These are phyloP conservation scores for Mirza zaza DNA, from an alignment of 2,113 vertebrate genomes.

Conservation along the genomic window DNA sequence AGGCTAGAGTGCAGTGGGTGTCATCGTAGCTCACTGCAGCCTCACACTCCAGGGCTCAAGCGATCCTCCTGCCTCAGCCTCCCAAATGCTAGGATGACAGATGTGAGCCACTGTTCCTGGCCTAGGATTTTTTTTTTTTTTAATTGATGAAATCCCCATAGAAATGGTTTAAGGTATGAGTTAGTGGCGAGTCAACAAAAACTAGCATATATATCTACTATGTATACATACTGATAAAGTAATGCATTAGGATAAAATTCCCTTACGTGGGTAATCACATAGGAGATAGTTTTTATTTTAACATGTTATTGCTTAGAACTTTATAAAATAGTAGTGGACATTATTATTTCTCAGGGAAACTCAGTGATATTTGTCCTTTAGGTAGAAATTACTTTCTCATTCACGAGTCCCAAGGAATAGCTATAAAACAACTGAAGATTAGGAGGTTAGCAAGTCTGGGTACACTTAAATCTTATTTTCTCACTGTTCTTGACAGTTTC, in stretches of 20 bases:
- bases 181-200: background rate
- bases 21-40: too few species aligned
- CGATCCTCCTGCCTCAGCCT: too few species aligned
- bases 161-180: background rate
- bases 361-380: background rate
- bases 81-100: too few species aligned
- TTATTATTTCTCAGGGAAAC: background rate
- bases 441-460: background rate
- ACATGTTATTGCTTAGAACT: background rate
- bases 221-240: background rate
- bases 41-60: too few species aligned
- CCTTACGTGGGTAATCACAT: background rate
- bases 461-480: background rate
- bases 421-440: background rate
- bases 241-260: background rate
- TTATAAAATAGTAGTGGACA: background rate
- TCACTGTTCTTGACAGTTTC: background rate
- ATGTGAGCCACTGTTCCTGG: too few species aligned
- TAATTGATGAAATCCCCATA: background rate
- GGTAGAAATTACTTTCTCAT: background rate
- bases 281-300: background rate
- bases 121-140: too few species aligned
- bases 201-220: background rate
- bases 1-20: too few species aligned
- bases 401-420: background rate